Conservation (phyloP, 2,888 invertebrate genomes). For the Ectemnius lituratus region DNA sequence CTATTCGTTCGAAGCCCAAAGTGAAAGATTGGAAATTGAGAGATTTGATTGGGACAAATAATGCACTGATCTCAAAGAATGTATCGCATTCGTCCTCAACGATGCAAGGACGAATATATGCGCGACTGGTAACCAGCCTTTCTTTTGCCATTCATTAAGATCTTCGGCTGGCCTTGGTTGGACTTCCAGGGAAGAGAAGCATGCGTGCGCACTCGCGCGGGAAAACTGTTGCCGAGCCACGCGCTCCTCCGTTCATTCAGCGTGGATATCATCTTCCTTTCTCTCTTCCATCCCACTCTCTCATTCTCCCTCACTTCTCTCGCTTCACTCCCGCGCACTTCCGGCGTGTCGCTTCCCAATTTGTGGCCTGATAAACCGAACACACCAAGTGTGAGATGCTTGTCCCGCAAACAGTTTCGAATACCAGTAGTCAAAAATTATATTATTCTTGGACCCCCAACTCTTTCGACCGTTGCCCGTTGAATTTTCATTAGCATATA, state of each 20-base stretch:
- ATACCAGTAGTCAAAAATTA: no score
- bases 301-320: no score
- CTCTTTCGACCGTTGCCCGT: no score
- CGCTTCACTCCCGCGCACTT: slow-evolving; percentile 1
- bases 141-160: slow-evolving; percentile 51
- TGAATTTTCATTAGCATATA: no score
- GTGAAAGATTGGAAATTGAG: no score
- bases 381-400: background rate
- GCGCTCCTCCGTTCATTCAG: slow-evolving; percentile 34
- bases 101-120: slow-evolving; percentile 17
- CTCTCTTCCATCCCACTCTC: background rate
- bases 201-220: slow-evolving; percentile 56
- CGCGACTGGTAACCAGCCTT: slow-evolving; percentile 37
- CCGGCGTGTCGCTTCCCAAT: slow-evolving; percentile 3
- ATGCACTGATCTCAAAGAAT: no score
- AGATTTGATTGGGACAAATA: no score
- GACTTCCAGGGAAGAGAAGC: slow-evolving; percentile 24
- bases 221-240: slow-evolving; percentile 43
- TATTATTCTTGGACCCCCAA: no score
- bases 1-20: no score
- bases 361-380: background rate
- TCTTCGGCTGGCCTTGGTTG: slow-evolving; percentile 53
- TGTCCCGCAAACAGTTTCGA: no score
- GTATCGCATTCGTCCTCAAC: slow-evolving; percentile 17
- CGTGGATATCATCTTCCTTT: background rate